A percentile compares a stretch with the other conserved stretches of the same genome.
phyloP scores from a whole-genome alignment of 2,113 vertebrate genomes.

The Rana temporaria region DNA sequence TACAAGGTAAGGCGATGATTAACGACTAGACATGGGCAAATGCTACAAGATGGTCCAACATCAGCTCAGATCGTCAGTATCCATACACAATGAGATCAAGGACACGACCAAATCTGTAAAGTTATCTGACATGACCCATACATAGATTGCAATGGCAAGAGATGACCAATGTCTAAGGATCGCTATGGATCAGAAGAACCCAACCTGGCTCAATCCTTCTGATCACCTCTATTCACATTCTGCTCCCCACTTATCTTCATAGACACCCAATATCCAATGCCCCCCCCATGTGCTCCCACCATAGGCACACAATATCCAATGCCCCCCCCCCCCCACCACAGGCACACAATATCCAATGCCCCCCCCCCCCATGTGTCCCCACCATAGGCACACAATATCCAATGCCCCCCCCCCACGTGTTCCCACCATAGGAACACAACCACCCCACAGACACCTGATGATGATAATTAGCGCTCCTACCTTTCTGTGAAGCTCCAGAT shows the following conservation, averaged over 20 bases:
- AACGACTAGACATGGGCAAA: too few relatives aligned
- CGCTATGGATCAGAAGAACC: too few relatives aligned
- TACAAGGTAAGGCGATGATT: not conserved
- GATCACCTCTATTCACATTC: not conserved
- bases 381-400: not conserved
- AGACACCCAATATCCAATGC: not conserved
- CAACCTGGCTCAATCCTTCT: too few relatives aligned
- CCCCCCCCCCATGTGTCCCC: too few relatives aligned
- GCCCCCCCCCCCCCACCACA: not conserved
- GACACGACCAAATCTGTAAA: too few relatives aligned
- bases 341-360: too few relatives aligned
- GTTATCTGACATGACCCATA: too few relatives aligned
- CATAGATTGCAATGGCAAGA: too few relatives aligned
- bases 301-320: not conserved
- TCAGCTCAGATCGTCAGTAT: too few relatives aligned
- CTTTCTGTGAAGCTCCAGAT: constrained; percentile 37
- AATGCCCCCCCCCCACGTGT: not conserved
- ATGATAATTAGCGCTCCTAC: constrained; percentile 2
- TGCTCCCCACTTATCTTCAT: not conserved
- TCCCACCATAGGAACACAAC: not conserved
- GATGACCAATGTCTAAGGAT: too few relatives aligned
- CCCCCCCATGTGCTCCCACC: not conserved
- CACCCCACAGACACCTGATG: constrained; percentile 37
- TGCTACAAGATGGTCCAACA: too few relatives aligned
- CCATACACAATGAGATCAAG: too few relatives aligned